These are phyloP conservation scores for Laupala kohalensis DNA, from an alignment of 1,140 invertebrate genomes.

Conservation along the genomic window DNA sequence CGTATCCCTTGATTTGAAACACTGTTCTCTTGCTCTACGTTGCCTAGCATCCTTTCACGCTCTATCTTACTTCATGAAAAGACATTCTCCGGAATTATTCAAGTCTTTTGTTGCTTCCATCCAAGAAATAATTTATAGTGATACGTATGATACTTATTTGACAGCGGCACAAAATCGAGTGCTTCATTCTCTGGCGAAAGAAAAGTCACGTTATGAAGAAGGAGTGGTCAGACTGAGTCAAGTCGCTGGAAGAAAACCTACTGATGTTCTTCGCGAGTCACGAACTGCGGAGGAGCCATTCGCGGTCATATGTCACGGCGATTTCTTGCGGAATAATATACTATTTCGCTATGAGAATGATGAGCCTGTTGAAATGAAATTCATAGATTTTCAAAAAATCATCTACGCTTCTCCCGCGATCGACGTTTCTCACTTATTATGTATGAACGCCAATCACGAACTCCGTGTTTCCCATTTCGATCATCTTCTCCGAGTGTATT, in stretches of 20 bases:
- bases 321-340: constrained; percentile 28
- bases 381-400: constrained; percentile 30
- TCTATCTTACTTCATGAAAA: constrained; percentile 24
- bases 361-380: constrained; percentile 18
- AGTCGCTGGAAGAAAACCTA: too few relatives aligned
- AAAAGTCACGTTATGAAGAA: too few relatives aligned
- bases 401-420: constrained; percentile 26
- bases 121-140: too few relatives aligned
- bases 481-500: constrained; percentile 30
- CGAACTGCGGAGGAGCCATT: constrained; percentile 20
- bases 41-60: constrained; percentile 29
- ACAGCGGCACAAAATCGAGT: too few relatives aligned
- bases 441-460: constrained; percentile 22
- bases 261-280: background rate
- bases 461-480: constrained; percentile 27
- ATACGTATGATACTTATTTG: too few relatives aligned
- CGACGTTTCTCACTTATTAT: constrained; percentile 30
- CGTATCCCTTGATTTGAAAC: constrained; percentile 19
- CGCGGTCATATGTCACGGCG: constrained; percentile 28
- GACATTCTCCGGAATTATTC: constrained; percentile 21
- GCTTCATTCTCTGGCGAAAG: too few relatives aligned
- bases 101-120: constrained; percentile 18
- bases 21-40: constrained; percentile 22
- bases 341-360: constrained; percentile 21
- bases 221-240: too few relatives aligned